These are phyloP conservation scores for Coelopa pilipes DNA, from an alignment of 2,888 invertebrate genomes.

Conservation along the genomic window DNA sequence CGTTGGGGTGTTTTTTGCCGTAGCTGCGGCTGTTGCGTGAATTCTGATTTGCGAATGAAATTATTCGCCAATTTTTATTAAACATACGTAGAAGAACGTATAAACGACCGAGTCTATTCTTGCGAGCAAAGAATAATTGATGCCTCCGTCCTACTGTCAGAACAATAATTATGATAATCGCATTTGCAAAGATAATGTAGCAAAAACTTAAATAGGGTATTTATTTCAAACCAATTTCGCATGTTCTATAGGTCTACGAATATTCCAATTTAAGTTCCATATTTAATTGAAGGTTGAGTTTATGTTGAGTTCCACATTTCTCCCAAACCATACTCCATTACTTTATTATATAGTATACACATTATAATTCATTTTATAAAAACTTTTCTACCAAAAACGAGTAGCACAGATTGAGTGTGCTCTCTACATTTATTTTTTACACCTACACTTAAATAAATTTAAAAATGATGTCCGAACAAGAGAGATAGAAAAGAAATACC, in stretches of 20 bases:
- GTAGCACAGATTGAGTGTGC: no score
- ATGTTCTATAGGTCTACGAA: no score
- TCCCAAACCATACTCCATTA: neutral
- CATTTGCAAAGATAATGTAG: constrained; percentile 34
- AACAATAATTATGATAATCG: constrained; percentile 32
- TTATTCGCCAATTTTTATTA: neutral
- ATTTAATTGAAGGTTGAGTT: neutral
- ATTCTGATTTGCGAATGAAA: neutral
- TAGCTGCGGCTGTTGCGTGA: constrained; percentile 1
- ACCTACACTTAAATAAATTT: constrained; percentile 42
- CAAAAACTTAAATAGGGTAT: constrained; percentile 26
- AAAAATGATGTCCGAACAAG: constrained; percentile 20
- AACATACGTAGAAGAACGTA: neutral
- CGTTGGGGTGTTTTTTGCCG: neutral
- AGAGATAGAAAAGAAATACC: constrained; percentile 15
- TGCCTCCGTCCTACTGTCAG: constrained; percentile 23
- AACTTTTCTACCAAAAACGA: no score
- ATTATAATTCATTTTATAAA: neutral
- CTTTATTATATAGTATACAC: neutral
- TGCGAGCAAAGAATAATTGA: constrained; percentile 22
- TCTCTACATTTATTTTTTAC: constrained; percentile 36
- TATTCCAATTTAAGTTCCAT: neutral
- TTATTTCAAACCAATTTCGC: neutral
- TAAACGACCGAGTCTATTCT: constrained; percentile 8
- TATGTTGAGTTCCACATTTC: no score